Conservation (phyloP, 1,140 invertebrate species). For the Brachionus paranguensis region DNA sequence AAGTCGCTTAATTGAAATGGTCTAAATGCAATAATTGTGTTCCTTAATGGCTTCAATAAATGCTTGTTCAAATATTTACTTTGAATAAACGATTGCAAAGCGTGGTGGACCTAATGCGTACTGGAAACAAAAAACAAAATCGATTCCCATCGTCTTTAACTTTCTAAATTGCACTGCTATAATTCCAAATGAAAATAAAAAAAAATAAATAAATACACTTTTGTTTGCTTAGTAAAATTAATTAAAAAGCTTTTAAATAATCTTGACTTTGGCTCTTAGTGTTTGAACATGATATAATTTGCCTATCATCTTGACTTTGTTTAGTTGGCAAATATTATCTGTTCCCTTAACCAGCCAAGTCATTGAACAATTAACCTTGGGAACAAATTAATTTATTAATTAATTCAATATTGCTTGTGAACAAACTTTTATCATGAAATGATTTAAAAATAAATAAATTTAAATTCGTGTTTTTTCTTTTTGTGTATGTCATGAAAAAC, state of each 20-base stretch:
- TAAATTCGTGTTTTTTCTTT: too few species aligned
- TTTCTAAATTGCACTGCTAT: neutral
- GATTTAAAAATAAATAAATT: neutral
- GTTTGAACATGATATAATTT: constrained; percentile 20
- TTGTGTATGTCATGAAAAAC: too few species aligned
- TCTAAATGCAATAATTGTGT: neutral
- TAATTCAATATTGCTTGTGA: neutral
- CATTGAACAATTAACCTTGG: neutral
- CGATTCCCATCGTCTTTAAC: constrained; percentile 5
- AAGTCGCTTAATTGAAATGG: neutral
- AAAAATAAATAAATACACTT: neutral
- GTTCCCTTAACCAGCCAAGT: neutral
- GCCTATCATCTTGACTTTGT: constrained; percentile 5
- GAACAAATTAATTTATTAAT: neutral
- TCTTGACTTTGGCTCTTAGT: neutral
- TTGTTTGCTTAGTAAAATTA: neutral
- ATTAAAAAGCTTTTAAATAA: constrained; percentile 5
- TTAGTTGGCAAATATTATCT: constrained; percentile 9
- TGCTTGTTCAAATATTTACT: constrained; percentile 20
- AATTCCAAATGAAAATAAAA: constrained; percentile 18
- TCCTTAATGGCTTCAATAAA: constrained; percentile 15
- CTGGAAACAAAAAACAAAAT: neutral
- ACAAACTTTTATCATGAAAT: neutral
- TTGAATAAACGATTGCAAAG: neutral
- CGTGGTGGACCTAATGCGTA: neutral